Percentiles rank a stretch among this genome's conserved stretches.
Evolutionary conservation across 2,113 vertebrate species (phyloP).

Genomic region (Crotophaga sulcirostris): DNA sequence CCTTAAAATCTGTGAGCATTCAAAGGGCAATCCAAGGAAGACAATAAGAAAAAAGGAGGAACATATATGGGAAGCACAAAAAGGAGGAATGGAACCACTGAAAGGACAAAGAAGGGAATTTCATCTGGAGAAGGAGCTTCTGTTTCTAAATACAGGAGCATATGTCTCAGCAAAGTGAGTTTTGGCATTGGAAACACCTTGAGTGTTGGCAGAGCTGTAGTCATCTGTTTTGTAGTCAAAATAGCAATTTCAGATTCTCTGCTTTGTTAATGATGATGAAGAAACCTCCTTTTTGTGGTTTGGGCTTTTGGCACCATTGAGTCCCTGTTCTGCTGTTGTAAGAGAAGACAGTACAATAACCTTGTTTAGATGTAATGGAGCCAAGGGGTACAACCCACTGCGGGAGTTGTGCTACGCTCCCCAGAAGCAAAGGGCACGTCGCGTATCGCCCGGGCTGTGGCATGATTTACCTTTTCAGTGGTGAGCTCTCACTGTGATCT

Average conservation of each 20-base stretch:
- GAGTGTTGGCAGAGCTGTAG: conserved; percentile 24
- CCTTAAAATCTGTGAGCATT: not conserved
- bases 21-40: not conserved
- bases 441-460: accelerated
- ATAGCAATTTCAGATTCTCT: not conserved
- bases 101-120: not conserved
- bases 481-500: accelerated
- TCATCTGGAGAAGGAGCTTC: not conserved
- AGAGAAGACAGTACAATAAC: not conserved
- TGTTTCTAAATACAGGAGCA: not conserved
- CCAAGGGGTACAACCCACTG: accelerated
- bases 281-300: not conserved
- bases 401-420: accelerated
- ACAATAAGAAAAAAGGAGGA: not conserved
- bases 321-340: not conserved
- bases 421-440: not conserved
- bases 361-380: not conserved
- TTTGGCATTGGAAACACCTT: conserved; percentile 42
- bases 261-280: conserved; percentile 42
- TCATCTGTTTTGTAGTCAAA: conserved; percentile 42
- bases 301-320: not conserved
- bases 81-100: not conserved
- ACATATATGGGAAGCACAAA: not conserved
- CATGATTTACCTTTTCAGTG: accelerated
- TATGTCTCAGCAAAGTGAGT: conserved; percentile 28